These are phyloP conservation scores for Dicyrtoma fusca DNA, from an alignment of 2,888 invertebrate species.

Conservation along the genomic window DNA sequence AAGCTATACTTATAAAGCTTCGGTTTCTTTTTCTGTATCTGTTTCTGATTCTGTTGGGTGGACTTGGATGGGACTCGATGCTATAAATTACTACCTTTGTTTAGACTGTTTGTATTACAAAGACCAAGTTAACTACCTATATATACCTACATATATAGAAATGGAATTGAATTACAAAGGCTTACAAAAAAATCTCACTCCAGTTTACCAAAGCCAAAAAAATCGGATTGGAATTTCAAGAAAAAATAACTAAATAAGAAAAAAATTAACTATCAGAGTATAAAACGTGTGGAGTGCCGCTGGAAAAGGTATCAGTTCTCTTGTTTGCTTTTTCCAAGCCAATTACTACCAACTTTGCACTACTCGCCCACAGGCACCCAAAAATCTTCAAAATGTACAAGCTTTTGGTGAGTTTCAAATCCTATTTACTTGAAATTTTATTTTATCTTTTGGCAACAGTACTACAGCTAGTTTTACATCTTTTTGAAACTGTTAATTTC, in stretches of 20 bases:
- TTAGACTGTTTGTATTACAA: too few relatives aligned
- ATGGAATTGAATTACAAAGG: too few relatives aligned
- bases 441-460: neutral
- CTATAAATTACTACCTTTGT: too few relatives aligned
- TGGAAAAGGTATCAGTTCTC: conserved; percentile 13
- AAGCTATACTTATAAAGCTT: too few relatives aligned
- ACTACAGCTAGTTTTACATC: too few relatives aligned
- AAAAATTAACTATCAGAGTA: neutral
- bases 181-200: too few relatives aligned
- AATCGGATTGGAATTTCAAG: neutral
- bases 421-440: neutral
- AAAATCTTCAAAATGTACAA: conserved; percentile 40
- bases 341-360: neutral
- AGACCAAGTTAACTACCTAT: too few relatives aligned
- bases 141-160: too few relatives aligned
- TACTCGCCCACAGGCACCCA: conserved; percentile 12
- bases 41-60: too few relatives aligned
- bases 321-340: conserved; percentile 2
- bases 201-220: neutral
- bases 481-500: too few relatives aligned
- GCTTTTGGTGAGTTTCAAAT: conserved; percentile 34
- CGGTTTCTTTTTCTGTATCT: too few relatives aligned
- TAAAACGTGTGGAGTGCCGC: neutral
- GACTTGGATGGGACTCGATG: too few relatives aligned
- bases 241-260: neutral